Base-by-base conservation (phyloP, 2,888 invertebrate species). In the Perizoma flavofasciatum region DNA sequence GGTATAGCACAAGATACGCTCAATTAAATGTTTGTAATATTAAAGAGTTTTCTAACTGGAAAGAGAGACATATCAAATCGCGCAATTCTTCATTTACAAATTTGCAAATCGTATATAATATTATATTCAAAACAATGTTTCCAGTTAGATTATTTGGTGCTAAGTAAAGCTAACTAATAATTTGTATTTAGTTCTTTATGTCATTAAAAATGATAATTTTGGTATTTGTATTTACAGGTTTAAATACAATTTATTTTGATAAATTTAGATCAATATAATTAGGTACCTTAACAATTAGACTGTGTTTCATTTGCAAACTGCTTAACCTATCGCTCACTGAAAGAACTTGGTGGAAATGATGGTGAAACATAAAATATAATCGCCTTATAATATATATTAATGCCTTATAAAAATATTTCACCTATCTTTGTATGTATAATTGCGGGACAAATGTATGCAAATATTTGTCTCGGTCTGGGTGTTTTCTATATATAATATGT, bases 1-100 rank as follows among this genome's bases (percentile, higher is more conserved):
- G 82, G 80, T 59, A n/a, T n/a, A 66, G 78, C 81, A 77, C 75
- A 79, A 77, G 70, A 72, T 68, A 78, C 81, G 86, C 85, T 87
- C 85, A 86, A 87, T 71, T 77, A 57, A 79, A 75, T 60, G 76
- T 72, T 81, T 75, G 73, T 79, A 70, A 69, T 67, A 68, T 69
- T 63, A 58, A 46, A 49, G 41, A 8, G 55, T 67, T 67, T 68
- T 61, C 50, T 63, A 57, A 65, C 40, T 57, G 58, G 59, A 59
- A 61, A 63, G 22, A 22, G 22, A 22, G 1, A 22, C 3, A 22
- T 22, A 22, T 22, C 22, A 22, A 22, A 22, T n/a, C 22, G 22
- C 22, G 22, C 22, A 22, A 22, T 22, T 22, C 22, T 22, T 2
- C 22, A 22, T 22, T 22, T 22, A 22, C 22, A 22, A 22, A 22